phyloP scores from a whole-genome alignment of 2,888 invertebrate genomes.

The Oscheius onirici region DNA sequence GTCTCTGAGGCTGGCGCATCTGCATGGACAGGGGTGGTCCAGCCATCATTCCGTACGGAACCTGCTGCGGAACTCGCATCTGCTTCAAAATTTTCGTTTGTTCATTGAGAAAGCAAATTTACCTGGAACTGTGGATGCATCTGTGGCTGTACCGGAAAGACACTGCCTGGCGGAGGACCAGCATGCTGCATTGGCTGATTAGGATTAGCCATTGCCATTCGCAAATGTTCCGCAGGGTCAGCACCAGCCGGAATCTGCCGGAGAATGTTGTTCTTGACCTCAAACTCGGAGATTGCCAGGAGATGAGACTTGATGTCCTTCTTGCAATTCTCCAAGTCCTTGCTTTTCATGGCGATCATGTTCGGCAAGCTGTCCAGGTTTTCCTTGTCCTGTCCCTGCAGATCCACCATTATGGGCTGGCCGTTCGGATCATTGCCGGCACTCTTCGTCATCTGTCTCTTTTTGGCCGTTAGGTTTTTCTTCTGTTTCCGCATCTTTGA shows the following conservation, averaged over 20 bases:
- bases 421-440: conserved; percentile 28
- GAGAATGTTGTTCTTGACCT: conserved; percentile 31
- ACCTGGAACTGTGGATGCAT: conserved; percentile 32
- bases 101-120: background rate
- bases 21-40: conserved; percentile 8
- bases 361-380: conserved; percentile 31
- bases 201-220: background rate
- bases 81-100: conserved; percentile 10
- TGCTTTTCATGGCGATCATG: background rate
- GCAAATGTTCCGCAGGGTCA: conserved; percentile 7
- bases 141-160: conserved; percentile 9
- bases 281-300: conserved; percentile 32
- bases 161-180: conserved; percentile 4
- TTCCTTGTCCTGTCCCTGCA: conserved; percentile 45
- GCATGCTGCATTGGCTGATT: background rate
- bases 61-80: conserved; percentile 40
- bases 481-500: conserved; percentile 59
- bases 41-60: conserved; percentile 40
- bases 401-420: conserved; percentile 31
- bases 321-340: conserved; percentile 47
- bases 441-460: conserved; percentile 54
- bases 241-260: conserved; percentile 1
- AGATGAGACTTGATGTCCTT: conserved; percentile 42
- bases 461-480: conserved; percentile 66
- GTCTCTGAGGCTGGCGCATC: conserved; percentile 25